A percentile compares a stretch with the other conserved stretches of the same genome.
These are phyloP conservation scores for Cryptocheilus praepositus DNA, from an alignment of 2,888 invertebrate species.

Conservation along the genomic window DNA sequence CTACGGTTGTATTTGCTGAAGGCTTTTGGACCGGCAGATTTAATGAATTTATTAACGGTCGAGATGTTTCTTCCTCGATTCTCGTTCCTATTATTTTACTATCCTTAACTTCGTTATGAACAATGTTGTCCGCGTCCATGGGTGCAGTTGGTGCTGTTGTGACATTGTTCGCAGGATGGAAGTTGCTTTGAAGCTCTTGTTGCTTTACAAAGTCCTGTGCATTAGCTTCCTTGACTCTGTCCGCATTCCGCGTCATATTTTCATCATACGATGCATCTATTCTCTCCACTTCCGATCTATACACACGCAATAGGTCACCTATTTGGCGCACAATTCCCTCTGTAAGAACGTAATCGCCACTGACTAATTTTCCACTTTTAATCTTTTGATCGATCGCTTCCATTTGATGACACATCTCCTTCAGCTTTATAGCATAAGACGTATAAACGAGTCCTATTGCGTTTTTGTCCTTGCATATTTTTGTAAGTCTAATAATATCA, in stretches of 20 bases:
- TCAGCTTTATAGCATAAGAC: constrained; percentile 59
- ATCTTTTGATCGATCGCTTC: constrained; percentile 64
- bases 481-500: constrained; percentile 53
- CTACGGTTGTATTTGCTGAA: no score
- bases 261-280: not conserved
- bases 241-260: no score
- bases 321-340: constrained; percentile 59
- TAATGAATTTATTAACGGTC: constrained; percentile 8
- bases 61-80: not conserved
- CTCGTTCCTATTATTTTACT: not conserved
- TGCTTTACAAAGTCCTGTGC: no score
- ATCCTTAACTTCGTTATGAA: not conserved
- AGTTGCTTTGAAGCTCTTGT: no score
- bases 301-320: constrained; percentile 57
- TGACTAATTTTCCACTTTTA: constrained; percentile 62
- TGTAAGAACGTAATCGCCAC: constrained; percentile 60
- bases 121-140: no score
- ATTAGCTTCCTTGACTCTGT: no score
- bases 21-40: constrained; percentile 9
- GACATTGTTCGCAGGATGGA: no score
- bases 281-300: constrained; percentile 55
- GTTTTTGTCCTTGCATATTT: constrained; percentile 60
- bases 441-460: constrained; percentile 51
- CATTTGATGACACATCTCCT: constrained; percentile 68
- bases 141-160: no score